Percentiles rank a stretch among this genome's conserved stretches.
These are phyloP conservation scores for Aplysina aerophoba DNA, from an alignment of 37 sponge, comb jelly and placozoan species.

Conservation along the genomic window DNA sequence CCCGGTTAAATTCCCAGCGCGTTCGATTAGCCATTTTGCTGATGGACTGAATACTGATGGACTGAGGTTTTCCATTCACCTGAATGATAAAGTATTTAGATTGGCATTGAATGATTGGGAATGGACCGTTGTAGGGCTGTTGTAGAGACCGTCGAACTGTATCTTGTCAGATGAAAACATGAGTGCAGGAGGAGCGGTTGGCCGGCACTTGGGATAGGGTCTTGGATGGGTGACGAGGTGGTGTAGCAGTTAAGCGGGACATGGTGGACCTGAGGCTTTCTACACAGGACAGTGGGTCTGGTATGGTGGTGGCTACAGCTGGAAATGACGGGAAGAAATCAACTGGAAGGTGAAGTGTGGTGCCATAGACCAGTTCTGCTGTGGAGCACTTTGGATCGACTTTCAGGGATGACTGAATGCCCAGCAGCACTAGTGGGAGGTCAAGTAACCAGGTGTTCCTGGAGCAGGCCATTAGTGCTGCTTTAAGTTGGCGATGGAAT, in stretches of 20 bases:
- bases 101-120: background rate
- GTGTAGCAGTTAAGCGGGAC: background rate
- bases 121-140: slow-evolving; percentile 15
- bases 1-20: too few species aligned
- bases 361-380: slow-evolving; percentile 79
- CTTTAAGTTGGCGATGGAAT: slow-evolving; percentile 67
- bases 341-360: slow-evolving; percentile 66
- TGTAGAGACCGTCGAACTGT: background rate
- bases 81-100: background rate
- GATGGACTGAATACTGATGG: too few species aligned
- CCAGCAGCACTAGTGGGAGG: slow-evolving; percentile 63
- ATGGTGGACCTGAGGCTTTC: background rate
- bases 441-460: slow-evolving; percentile 54
- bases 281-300: background rate
- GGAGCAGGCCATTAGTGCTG: slow-evolving; percentile 56
- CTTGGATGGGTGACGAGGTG: background rate
- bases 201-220: background rate
- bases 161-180: slow-evolving; percentile 18
- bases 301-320: background rate
- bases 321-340: slow-evolving; percentile 49
- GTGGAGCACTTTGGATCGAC: slow-evolving; percentile 49
- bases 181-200: slow-evolving; percentile 8
- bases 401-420: slow-evolving; percentile 60
- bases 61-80: background rate
- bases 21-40: too few species aligned